Conservation (phyloP, 2,888 invertebrate species). For the Vannuccia rotundouncinata region DNA sequence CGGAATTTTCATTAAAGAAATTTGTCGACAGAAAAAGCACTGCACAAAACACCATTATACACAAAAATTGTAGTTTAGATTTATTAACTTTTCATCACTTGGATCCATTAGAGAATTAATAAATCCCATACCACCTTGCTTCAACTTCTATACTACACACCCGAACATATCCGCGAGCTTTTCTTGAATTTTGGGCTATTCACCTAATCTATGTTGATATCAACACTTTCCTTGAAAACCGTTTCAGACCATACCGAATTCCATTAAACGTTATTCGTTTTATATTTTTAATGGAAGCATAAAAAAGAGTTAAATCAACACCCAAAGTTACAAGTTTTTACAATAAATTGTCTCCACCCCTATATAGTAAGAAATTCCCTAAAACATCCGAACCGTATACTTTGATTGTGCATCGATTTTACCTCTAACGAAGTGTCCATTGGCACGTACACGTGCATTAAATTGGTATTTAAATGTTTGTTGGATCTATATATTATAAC, state of each 20-base stretch:
- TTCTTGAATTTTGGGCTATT: slow-evolving; percentile 11
- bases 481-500: no score
- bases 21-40: not conserved
- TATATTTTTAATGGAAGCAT: not conserved
- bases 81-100: not conserved
- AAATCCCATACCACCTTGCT: not conserved
- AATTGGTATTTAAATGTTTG: no score
- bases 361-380: not conserved
- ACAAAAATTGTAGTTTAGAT: not conserved
- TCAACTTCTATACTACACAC: slow-evolving; percentile 19
- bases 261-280: slow-evolving; percentile 16
- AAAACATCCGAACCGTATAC: slow-evolving; percentile 6
- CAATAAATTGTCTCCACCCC: no score
- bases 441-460: no score
- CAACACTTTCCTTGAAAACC: slow-evolving; percentile 8
- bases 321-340: not conserved
- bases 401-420: slow-evolving; percentile 9
- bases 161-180: slow-evolving; percentile 23
- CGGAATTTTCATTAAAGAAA: not conserved
- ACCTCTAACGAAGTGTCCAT: no score
- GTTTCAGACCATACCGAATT: slow-evolving; percentile 21
- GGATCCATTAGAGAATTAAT: not conserved
- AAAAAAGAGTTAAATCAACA: not conserved
- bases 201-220: not conserved
- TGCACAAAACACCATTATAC: not conserved